A percentile compares a stretch with the other conserved stretches of the same genome.
Conservation (phyloP, 1,140 invertebrate species). For the Bemisia tabaci region DNA sequence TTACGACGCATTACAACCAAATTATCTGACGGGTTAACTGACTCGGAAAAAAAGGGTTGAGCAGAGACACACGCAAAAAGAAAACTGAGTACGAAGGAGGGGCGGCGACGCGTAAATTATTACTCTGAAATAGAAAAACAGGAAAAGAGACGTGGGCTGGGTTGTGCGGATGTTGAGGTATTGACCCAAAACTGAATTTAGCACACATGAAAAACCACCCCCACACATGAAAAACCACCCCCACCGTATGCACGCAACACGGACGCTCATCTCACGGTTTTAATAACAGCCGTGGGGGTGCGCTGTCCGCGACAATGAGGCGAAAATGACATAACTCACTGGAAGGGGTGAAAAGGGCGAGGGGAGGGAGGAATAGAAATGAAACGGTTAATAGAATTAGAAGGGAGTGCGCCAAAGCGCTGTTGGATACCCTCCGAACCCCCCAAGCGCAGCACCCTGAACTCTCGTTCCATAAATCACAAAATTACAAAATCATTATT, state of each 20-base stretch:
- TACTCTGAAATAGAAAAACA: not conserved
- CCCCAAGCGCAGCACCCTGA: too few species aligned
- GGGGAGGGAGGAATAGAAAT: not conserved
- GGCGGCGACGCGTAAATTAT: not conserved
- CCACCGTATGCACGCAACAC: too few species aligned
- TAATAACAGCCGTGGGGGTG: not conserved
- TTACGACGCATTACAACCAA: not conserved
- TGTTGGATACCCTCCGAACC: not conserved
- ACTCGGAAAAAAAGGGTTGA: not conserved
- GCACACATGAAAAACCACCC: not conserved
- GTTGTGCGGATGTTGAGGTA: not conserved
- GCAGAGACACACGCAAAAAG: not conserved
- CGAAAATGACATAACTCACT: not conserved
- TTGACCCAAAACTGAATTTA: not conserved
- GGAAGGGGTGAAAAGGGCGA: not conserved
- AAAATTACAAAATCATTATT: not conserved
- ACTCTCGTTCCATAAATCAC: not conserved
- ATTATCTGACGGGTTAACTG: not conserved
- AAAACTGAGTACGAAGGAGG: not conserved
- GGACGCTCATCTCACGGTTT: too few species aligned
- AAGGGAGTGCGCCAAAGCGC: not conserved
- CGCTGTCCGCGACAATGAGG: not conserved
- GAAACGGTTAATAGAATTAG: not conserved
- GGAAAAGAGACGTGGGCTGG: not conserved
- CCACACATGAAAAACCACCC: not conserved